Conservation (phyloP, 2,797 vertebrate species). For the Garrulus glandarius region DNA sequence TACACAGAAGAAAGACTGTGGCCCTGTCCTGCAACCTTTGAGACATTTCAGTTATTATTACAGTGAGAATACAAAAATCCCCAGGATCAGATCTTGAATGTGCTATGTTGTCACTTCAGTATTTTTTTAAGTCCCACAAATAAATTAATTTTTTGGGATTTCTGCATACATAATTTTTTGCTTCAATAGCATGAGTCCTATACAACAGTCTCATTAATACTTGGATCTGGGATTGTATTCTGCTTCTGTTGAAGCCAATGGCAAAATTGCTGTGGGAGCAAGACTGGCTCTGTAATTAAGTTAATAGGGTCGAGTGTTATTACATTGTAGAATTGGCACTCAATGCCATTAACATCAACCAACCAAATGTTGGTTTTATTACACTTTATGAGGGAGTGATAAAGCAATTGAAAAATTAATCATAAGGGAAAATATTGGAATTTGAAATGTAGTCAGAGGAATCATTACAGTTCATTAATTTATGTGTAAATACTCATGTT, state of each 20-base stretch:
- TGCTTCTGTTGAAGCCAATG: slow-evolving; percentile 20
- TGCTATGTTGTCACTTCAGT: not conserved
- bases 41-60: not conserved
- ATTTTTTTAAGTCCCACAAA: not conserved
- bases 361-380: slow-evolving; percentile 44
- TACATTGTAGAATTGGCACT: slow-evolving; percentile 51
- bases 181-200: not conserved
- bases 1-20: not conserved
- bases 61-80: not conserved
- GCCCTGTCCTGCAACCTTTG: not conserved
- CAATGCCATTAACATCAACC: slow-evolving; percentile 50
- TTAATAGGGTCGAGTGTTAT: slow-evolving; percentile 18
- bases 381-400: slow-evolving; percentile 40
- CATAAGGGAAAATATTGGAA: slow-evolving; percentile 42
- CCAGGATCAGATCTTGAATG: not conserved
- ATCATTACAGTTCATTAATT: slow-evolving; percentile 52
- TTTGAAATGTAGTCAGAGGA: slow-evolving; percentile 47
- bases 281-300: slow-evolving; percentile 38
- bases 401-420: slow-evolving; percentile 66
- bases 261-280: slow-evolving; percentile 41
- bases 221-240: not conserved
- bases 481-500: slow-evolving; percentile 55
- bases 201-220: not conserved
- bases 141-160: not conserved
- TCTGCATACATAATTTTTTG: not conserved